Percentiles rank a stretch among this genome's conserved stretches.
These are phyloP conservation scores for Dasypogon diadema DNA, from an alignment of 2,888 invertebrate species.

Conservation along the genomic window DNA sequence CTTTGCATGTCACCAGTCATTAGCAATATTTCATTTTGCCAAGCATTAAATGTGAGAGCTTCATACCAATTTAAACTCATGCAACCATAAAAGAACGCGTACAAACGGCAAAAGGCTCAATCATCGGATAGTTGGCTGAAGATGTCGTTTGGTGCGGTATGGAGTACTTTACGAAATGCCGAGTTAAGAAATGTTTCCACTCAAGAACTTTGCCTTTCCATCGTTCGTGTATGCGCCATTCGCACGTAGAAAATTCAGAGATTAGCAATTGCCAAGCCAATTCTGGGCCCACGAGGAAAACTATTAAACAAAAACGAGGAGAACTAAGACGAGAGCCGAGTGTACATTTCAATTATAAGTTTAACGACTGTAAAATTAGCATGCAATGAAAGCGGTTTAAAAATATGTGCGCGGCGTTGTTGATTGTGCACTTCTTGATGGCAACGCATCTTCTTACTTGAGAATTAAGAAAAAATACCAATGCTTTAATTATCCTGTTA, in stretches of 20 bases:
- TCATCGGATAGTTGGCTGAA: slow-evolving; percentile 15
- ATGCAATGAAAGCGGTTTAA: neutral
- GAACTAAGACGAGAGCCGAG: neutral
- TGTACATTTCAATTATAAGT: slow-evolving; percentile 12
- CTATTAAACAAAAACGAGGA: neutral
- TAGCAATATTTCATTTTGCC: slow-evolving; percentile 50
- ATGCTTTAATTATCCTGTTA: too few species aligned
- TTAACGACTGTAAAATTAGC: slow-evolving; percentile 27
- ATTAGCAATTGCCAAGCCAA: slow-evolving; percentile 6
- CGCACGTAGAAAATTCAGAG: neutral
- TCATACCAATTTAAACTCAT: slow-evolving; percentile 60
- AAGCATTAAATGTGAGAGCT: slow-evolving; percentile 54
- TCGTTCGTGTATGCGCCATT: neutral
- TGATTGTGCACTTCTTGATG: neutral
- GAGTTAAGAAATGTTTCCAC: slow-evolving; percentile 7
- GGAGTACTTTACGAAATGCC: neutral
- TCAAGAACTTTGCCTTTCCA: neutral
- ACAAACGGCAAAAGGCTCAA: slow-evolving; percentile 27
- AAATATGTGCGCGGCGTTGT: neutral
- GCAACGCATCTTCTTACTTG: neutral
- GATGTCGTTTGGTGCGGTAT: neutral
- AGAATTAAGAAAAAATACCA: slow-evolving; percentile 31
- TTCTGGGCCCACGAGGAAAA: neutral
- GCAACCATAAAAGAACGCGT: slow-evolving; percentile 57
- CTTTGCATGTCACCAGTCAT: slow-evolving; percentile 45